phyloP scores from a whole-genome alignment of 92 coral and sea anemone species.

The Palythoa caribaeorum region DNA sequence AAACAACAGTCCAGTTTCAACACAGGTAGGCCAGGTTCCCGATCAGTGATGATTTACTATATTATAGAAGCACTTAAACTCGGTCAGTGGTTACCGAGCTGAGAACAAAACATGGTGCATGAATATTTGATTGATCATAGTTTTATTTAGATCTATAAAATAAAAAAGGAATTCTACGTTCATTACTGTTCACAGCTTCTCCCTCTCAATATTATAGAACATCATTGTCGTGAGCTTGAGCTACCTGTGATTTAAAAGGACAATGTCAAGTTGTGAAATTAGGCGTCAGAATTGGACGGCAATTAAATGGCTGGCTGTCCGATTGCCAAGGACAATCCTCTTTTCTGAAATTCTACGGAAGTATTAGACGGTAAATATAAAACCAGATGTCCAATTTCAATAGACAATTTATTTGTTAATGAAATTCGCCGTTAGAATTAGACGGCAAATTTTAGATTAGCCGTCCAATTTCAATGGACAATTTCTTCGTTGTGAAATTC shows the following conservation, averaged over 20 bases:
- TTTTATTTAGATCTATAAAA: not conserved
- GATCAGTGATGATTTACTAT: not conserved
- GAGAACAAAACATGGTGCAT: not conserved
- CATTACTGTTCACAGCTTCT: not conserved
- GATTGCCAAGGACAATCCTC: not conserved
- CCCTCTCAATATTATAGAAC: not conserved
- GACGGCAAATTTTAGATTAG: not conserved
- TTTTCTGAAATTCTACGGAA: not conserved
- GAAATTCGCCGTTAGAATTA: not conserved
- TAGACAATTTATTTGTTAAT: not conserved
- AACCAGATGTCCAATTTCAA: not conserved
- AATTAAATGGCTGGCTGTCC: not conserved
- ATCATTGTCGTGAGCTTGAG: not conserved
- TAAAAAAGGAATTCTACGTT: not conserved
- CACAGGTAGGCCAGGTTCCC: not conserved
- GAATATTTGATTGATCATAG: not conserved
- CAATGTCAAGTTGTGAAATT: not conserved
- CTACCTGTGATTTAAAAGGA: slow-evolving; percentile 4
- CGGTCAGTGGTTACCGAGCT: not conserved
- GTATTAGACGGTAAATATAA: not conserved
- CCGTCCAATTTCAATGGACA: not conserved
- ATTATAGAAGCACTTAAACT: not conserved
- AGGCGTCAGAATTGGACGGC: not conserved
- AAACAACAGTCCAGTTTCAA: not conserved
- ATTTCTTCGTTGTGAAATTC: not conserved